phyloP scores from a whole-genome alignment of 2,797 vertebrate species.

The Dendrocincla fuliginosa region DNA sequence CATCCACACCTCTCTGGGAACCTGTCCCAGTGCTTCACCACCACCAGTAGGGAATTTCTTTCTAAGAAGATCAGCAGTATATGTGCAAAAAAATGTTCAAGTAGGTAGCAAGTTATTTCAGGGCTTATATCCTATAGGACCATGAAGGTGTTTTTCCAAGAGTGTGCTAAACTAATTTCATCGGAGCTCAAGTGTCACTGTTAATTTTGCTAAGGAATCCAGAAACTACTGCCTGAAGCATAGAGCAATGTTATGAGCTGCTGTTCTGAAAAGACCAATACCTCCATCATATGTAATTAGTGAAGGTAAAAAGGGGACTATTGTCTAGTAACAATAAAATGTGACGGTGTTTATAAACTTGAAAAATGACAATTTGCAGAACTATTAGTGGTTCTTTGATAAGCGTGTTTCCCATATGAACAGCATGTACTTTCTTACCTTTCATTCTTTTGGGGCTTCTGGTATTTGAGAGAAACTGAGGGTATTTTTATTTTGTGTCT shows the following conservation, averaged over 20 bases:
- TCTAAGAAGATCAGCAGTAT: not conserved
- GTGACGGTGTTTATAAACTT: not conserved
- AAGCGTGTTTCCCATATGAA: not conserved
- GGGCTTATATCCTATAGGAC: not conserved
- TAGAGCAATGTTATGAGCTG: not conserved
- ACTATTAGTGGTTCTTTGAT: not conserved
- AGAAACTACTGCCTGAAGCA: not conserved
- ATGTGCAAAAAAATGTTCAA: not conserved
- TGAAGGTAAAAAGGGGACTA: not conserved
- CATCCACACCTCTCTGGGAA: not conserved
- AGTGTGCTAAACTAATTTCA: not conserved
- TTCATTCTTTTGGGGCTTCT: not conserved
- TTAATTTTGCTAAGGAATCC: not conserved
- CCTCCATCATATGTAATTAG: not conserved
- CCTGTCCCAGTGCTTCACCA: not conserved
- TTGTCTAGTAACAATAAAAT: not conserved
- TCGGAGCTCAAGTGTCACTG: not conserved
- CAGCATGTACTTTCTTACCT: not conserved
- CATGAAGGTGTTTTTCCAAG: not conserved
- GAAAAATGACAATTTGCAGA: not conserved
- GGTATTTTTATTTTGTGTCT: not conserved
- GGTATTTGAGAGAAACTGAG: not conserved
- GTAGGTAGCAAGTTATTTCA: not conserved
- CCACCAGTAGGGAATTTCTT: not conserved
- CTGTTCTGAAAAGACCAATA: no score